A percentile compares a stretch with the other conserved stretches of the same genome.
These are phyloP conservation scores for Promerops cafer DNA, from an alignment of 2,113 vertebrate genomes.

Conservation along the genomic window DNA sequence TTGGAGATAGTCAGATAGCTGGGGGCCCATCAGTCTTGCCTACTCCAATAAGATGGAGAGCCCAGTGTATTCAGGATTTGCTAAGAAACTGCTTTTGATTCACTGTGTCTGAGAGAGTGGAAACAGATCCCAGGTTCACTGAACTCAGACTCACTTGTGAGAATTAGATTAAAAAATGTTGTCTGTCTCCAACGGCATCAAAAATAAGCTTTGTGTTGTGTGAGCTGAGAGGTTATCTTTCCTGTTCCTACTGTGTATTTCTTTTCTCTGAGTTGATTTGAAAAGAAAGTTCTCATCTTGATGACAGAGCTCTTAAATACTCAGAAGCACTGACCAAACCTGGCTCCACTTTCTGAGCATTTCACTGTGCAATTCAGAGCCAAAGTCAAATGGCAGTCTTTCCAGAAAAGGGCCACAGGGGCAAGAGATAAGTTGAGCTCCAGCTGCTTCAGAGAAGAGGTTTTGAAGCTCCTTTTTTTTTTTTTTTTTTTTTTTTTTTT, in stretches of 20 bases:
- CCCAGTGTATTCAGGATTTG: not conserved
- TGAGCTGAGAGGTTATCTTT: not conserved
- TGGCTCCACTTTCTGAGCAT: not conserved
- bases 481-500: not conserved
- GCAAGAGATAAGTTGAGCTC: not conserved
- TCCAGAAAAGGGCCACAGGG: not conserved
- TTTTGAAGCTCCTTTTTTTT: not conserved
- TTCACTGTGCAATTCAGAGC: not conserved
- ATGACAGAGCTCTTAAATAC: not conserved
- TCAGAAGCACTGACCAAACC: not conserved
- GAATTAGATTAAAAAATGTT: not conserved
- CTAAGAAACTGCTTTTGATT: not conserved
- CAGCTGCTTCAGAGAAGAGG: not conserved
- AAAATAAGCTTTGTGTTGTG: not conserved
- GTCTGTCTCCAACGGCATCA: not conserved
- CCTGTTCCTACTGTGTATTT: not conserved
- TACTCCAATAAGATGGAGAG: not conserved
- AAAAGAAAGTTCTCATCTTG: not conserved
- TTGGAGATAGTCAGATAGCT: not conserved
- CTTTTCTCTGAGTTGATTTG: not conserved
- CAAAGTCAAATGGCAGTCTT: not conserved
- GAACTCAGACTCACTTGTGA: not conserved
- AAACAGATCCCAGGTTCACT: not conserved
- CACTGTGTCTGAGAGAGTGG: rapidly evolving
- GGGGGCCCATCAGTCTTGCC: not conserved